Percentiles rank a stretch among this genome's conserved stretches.
Conservation (phyloP, 2,113 vertebrate genomes). For the Dermatemys mawii region DNA sequence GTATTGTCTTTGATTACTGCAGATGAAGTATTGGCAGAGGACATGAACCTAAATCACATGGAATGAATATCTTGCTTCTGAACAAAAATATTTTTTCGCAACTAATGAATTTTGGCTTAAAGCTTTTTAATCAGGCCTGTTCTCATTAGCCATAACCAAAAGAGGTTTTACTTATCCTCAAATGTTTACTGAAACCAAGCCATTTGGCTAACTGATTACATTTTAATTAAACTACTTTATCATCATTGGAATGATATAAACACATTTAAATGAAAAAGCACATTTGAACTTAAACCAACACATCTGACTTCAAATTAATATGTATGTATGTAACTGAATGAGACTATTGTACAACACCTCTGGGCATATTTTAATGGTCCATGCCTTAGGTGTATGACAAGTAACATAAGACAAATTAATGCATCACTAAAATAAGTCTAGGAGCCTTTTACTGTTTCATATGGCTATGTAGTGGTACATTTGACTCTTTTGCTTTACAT, state of each 20-base stretch:
- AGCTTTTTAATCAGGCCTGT: background rate
- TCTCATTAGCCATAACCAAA: background rate
- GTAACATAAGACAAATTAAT: background rate
- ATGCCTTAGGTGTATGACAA: background rate
- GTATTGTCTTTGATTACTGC: constrained; percentile 22
- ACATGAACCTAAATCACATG: constrained; percentile 30
- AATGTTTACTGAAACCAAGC: constrained; percentile 24
- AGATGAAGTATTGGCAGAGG: constrained; percentile 5
- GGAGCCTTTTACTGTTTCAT: background rate
- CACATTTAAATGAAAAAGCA: constrained; percentile 12
- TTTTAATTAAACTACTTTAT: constrained; percentile 8
- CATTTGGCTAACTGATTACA: constrained; percentile 19
- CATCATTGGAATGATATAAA: constrained; percentile 9
- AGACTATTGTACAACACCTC: background rate
- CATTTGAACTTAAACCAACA: background rate
- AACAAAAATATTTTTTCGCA: background rate
- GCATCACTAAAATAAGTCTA: background rate
- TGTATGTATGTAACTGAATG: background rate
- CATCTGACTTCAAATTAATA: background rate
- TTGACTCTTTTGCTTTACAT: background rate
- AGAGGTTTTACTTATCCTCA: background rate
- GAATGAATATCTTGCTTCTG: constrained; percentile 26
- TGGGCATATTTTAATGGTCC: constrained; percentile 16
- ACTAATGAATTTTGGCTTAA: background rate
- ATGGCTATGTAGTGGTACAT: background rate